A percentile compares a stretch with the other conserved stretches of the same genome.
Conservation (phyloP, 2,797 vertebrate genomes). For the Distichodus sexfasciatus region DNA sequence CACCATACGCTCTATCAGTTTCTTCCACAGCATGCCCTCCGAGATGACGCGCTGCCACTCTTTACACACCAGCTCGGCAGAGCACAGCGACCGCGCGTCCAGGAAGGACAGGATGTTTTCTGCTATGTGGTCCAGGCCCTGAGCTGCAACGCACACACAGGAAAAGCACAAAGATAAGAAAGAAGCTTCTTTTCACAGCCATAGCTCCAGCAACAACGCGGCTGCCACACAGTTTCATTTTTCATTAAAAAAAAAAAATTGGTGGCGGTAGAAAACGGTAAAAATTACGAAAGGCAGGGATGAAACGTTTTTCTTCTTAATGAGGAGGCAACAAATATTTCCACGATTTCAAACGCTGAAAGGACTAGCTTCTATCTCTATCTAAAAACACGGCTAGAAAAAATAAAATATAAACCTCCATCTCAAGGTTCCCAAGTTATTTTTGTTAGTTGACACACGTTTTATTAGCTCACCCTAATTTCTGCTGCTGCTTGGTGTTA, state of each 20-base stretch:
- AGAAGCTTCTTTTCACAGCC: neutral
- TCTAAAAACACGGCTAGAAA: too few species aligned
- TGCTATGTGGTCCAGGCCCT: constrained; percentile 99
- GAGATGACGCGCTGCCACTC: constrained; percentile 99
- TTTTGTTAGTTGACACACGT: too few species aligned
- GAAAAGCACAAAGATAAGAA: neutral
- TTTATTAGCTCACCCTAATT: too few species aligned
- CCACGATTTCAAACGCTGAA: too few species aligned
- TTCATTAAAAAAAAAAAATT: constrained; percentile 1
- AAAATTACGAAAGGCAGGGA: too few species aligned
- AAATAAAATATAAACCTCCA: too few species aligned
- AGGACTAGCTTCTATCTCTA: too few species aligned
- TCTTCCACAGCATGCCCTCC: constrained; percentile 98
- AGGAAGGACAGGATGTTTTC: constrained; percentile 98
- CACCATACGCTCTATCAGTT: constrained; percentile 97
- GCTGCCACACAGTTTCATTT: neutral
- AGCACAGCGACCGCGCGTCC: constrained; percentile 93
- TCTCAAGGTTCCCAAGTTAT: too few species aligned
- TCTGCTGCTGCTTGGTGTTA: too few species aligned
- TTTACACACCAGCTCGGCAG: constrained; percentile 96
- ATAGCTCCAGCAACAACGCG: neutral
- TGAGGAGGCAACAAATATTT: too few species aligned
- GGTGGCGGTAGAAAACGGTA: too few species aligned
- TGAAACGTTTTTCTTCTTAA: too few species aligned
- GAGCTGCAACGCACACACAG: constrained; percentile 74